These are phyloP conservation scores for Aspidiotus rigidus DNA, from an alignment of 2,888 invertebrate species.

Conservation along the genomic window DNA sequence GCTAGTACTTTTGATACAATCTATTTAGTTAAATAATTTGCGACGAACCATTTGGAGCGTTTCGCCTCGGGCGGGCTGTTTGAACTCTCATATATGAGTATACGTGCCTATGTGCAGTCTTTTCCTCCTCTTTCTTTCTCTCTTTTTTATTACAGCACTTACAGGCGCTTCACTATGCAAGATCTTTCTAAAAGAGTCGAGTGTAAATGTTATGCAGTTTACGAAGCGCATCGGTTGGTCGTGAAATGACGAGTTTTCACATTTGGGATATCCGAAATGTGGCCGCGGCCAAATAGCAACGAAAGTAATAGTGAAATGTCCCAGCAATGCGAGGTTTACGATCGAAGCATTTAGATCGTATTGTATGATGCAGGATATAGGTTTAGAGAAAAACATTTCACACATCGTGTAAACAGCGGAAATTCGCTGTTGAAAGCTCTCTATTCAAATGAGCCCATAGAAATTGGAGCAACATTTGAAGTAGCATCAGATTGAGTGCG, in stretches of 20 bases:
- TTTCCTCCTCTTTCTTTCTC: conserved; percentile 6
- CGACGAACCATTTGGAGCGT: conserved; percentile 25
- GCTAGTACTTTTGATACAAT: conserved; percentile 23
- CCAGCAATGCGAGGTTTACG: too few species aligned
- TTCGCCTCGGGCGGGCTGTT: not conserved
- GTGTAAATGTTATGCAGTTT: conserved; percentile 27
- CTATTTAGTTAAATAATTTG: conserved; percentile 31
- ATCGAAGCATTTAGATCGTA: too few species aligned
- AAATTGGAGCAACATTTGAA: too few species aligned
- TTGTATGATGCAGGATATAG: too few species aligned
- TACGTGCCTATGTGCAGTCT: not conserved
- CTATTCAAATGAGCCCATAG: too few species aligned
- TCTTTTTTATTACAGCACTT: conserved; percentile 17
- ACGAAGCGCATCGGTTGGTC: conserved; percentile 14
- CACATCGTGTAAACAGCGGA: too few species aligned
- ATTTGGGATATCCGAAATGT: conserved; percentile 14
- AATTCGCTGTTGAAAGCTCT: too few species aligned
- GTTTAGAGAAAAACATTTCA: too few species aligned
- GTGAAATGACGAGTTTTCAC: conserved; percentile 30
- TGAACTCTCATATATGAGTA: not conserved
- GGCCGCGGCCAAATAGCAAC: not conserved
- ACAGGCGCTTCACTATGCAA: conserved; percentile 1
- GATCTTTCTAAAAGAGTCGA: not conserved
- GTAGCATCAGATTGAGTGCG: too few species aligned
- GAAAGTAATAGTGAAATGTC: conserved; percentile 24